phyloP scores from a whole-genome alignment of 1,140 invertebrate genomes.

The Helicoverpa armigera region DNA sequence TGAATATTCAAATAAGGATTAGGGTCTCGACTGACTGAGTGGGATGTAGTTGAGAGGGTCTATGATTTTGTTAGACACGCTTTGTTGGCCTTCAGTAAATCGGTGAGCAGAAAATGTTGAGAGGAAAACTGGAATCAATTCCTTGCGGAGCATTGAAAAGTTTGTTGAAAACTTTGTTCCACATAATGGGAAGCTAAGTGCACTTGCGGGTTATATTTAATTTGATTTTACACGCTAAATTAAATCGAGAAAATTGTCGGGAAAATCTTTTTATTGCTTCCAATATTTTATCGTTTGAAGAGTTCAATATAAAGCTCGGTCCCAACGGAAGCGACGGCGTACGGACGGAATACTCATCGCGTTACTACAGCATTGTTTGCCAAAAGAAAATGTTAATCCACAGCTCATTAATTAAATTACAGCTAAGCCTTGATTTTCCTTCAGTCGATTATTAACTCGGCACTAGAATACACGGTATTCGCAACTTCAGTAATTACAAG shows the following conservation, averaged over 20 bases:
- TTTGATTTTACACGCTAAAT: neutral
- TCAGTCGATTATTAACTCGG: conserved; percentile 74
- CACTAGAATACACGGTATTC: conserved; percentile 68
- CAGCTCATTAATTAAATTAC: conserved; percentile 77
- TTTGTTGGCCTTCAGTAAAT: conserved; percentile 5
- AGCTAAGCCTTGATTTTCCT: conserved; percentile 77
- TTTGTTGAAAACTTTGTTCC: conserved; percentile 1
- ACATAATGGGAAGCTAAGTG: neutral
- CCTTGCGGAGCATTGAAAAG: neutral
- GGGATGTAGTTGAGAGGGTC: conserved; percentile 24
- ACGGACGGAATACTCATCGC: conserved; percentile 73
- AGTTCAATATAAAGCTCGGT: conserved; percentile 60
- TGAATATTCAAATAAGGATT: conserved; percentile 41
- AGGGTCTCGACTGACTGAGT: conserved; percentile 4
- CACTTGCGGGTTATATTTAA: neutral
- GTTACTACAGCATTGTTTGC: conserved; percentile 70
- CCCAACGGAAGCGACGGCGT: conserved; percentile 70
- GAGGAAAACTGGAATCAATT: conserved; percentile 30
- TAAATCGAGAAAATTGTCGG: conserved; percentile 1
- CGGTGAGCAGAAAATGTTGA: conserved; percentile 8
- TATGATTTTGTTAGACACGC: conserved; percentile 39
- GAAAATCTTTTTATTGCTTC: neutral
- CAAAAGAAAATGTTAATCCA: conserved; percentile 85
- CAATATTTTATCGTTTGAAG: conserved; percentile 36
- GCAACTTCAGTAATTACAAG: conserved; percentile 32